A percentile compares a stretch with the other conserved stretches of the same genome.
Evolutionary conservation across 30 jellyfish, hydroid and myxozoan species (phyloP).

Genomic region (Aurelia coerulea): DNA sequence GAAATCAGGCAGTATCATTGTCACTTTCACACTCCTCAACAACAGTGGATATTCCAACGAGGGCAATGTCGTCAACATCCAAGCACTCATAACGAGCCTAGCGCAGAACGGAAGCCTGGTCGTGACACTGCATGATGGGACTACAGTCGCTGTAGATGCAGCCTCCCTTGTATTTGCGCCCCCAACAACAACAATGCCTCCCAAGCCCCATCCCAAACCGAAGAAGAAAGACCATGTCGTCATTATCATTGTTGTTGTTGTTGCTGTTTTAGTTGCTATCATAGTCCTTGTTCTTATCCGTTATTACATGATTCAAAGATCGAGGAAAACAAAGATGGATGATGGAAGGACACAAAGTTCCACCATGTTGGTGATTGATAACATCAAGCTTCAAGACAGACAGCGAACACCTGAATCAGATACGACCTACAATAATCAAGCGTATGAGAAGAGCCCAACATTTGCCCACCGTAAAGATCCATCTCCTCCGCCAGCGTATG

Average conservation of each 20-base stretch:
- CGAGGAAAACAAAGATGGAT: not conserved
- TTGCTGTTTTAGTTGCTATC: slow-evolving; percentile 1
- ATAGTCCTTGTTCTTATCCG: not conserved
- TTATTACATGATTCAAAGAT: slow-evolving; percentile 7
- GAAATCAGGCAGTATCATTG: slow-evolving; percentile 64
- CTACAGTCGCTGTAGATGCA: slow-evolving; percentile 9
- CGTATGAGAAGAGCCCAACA: too few species aligned
- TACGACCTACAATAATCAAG: too few species aligned
- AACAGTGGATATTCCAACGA: slow-evolving; percentile 27
- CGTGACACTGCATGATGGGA: slow-evolving; percentile 15
- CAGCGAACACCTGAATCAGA: slow-evolving; percentile 1
- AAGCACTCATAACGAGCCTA: slow-evolving; percentile 8
- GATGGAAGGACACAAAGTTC: not conserved
- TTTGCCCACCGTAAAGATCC: not conserved
- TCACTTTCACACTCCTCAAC: slow-evolving; percentile 55
- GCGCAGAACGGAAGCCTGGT: slow-evolving; percentile 45
- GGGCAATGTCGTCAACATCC: not conserved
- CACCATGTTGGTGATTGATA: slow-evolving; percentile 8
- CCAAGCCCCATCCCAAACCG: slow-evolving; percentile 14
- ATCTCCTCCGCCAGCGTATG: not conserved
- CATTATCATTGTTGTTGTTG: slow-evolving; percentile 20
- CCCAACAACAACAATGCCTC: not conserved
- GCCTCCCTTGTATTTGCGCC: slow-evolving; percentile 5
- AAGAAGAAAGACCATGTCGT: not conserved
- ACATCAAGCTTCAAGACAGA: slow-evolving; percentile 34